Conservation (phyloP, 2,797 vertebrate species). For the Ptychobarbus kaznakovi region DNA sequence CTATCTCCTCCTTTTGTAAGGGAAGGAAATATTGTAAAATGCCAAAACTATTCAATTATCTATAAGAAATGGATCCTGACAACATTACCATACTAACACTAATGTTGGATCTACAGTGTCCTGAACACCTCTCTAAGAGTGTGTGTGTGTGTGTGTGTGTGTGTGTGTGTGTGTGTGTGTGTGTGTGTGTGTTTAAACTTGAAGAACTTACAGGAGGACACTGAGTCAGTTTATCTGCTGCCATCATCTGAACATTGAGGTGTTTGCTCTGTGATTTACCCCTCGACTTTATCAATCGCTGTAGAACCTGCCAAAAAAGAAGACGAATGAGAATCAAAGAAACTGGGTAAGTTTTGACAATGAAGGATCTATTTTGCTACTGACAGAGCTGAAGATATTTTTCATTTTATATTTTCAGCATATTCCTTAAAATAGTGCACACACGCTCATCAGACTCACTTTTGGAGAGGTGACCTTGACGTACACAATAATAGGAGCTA, state of each 20-base stretch:
- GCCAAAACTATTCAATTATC: background rate
- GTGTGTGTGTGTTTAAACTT: conserved; percentile 11
- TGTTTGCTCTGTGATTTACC: conserved; percentile 98
- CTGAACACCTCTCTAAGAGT: background rate
- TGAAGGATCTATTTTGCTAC: background rate
- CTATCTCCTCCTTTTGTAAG: background rate
- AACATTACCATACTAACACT: background rate
- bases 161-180: background rate
- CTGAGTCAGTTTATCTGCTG: conserved; percentile 93
- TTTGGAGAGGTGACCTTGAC: conserved; percentile 97
- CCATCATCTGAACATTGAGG: conserved; percentile 97
- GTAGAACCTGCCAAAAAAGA: conserved; percentile 83
- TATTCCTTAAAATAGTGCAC: background rate
- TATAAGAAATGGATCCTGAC: background rate
- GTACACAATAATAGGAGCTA: conserved; percentile 93
- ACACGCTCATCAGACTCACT: conserved; percentile 70
- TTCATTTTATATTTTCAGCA: no score
- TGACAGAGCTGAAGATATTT: background rate
- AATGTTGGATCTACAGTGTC: background rate
- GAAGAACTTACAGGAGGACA: conserved; percentile 89
- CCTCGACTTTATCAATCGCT: conserved; percentile 93
- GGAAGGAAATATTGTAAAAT: background rate
- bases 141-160: background rate
- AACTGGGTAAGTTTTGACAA: background rate
- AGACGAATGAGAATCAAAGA: background rate